Conservation (phyloP, 2,888 invertebrate species). For the Drosophila gaucha region DNA sequence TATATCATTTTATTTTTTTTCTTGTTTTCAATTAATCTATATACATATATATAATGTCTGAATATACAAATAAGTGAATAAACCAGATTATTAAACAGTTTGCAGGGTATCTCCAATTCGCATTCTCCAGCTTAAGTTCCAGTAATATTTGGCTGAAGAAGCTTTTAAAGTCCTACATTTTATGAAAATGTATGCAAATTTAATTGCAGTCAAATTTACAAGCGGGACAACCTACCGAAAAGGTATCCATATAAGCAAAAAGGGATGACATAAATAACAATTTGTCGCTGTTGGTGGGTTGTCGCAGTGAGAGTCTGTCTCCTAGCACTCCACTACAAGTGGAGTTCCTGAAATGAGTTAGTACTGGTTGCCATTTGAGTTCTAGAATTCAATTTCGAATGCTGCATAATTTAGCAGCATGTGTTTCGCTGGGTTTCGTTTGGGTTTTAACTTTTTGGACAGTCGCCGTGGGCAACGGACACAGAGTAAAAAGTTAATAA, state of each 20-base stretch:
- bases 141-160: constrained; percentile 13
- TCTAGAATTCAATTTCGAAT: constrained; percentile 75
- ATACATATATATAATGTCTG: no score
- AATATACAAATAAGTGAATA: no score
- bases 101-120: constrained; percentile 3
- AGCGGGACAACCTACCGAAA: constrained; percentile 41
- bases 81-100: no score
- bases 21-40: no score
- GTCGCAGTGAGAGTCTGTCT: constrained; percentile 1
- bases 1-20: no score
- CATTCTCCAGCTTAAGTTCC: not conserved
- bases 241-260: constrained; percentile 38
- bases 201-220: constrained; percentile 77
- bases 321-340: constrained; percentile 5
- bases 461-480: constrained; percentile 28
- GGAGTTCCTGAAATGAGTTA: constrained; percentile 65
- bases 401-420: constrained; percentile 75
- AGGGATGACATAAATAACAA: constrained; percentile 74
- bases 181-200: constrained; percentile 80
- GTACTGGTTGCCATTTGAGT: constrained; percentile 57
- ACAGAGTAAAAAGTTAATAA: constrained; percentile 68
- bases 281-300: constrained; percentile 57
- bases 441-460: constrained; percentile 25
- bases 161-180: constrained; percentile 55
- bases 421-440: constrained; percentile 42